These are phyloP conservation scores for Agriotes lineatus DNA, from an alignment of 2,888 invertebrate species.

Conservation along the genomic window DNA sequence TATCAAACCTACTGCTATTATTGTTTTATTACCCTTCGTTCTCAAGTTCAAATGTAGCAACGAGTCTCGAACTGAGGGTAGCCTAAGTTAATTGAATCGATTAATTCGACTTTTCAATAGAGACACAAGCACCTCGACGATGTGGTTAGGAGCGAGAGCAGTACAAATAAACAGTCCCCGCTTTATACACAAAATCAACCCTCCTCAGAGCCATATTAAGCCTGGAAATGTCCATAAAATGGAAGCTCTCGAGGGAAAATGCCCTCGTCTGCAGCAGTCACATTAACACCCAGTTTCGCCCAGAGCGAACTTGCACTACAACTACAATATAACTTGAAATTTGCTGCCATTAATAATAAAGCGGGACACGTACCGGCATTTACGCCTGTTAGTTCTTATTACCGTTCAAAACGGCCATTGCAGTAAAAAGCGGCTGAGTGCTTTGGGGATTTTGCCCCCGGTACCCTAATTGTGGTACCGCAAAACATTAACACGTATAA, in stretches of 20 bases:
- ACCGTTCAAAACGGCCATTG: slow-evolving; percentile 17
- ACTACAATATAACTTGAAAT: slow-evolving; percentile 20
- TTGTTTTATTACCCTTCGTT: too few species aligned
- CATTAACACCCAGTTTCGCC: slow-evolving; percentile 9
- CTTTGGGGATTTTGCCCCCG: slow-evolving; percentile 23
- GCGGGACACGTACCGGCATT: slow-evolving; percentile 20
- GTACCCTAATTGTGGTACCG: slow-evolving; percentile 7
- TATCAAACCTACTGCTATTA: too few species aligned
- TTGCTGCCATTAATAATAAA: slow-evolving; percentile 31
- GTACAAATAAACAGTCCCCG: too few species aligned
- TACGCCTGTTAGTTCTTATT: slow-evolving; percentile 28
- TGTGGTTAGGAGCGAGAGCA: too few species aligned
- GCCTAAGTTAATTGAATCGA: too few species aligned
- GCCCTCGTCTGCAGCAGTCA: slow-evolving; percentile 13
- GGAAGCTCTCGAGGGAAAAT: slow-evolving; percentile 5
- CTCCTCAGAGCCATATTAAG: slow-evolving; percentile 2
- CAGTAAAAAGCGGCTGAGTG: slow-evolving; percentile 31
- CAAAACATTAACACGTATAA: slow-evolving; percentile 15
- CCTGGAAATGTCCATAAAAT: slow-evolving; percentile 7
- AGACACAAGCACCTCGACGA: not conserved
- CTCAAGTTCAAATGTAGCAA: too few species aligned
- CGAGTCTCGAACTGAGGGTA: too few species aligned
- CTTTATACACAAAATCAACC: not conserved
- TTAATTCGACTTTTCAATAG: not conserved
- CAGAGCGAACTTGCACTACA: not conserved